Percentiles rank a stretch among this genome's conserved stretches.
These are phyloP conservation scores for Uromys caudimaculatus DNA, from an alignment of 2,797 vertebrate genomes.

Conservation along the genomic window DNA sequence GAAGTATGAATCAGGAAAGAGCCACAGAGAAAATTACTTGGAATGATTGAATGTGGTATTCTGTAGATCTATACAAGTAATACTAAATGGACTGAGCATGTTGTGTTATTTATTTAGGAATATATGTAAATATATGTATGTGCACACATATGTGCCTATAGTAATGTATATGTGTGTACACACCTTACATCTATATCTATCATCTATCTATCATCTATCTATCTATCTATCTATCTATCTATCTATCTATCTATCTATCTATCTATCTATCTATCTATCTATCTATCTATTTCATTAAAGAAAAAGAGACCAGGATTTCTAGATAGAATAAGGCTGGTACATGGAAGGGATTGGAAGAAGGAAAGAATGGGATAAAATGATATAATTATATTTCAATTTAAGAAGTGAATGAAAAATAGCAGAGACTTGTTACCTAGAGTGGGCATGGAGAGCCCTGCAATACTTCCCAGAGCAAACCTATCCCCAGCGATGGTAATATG, in stretches of 20 bases:
- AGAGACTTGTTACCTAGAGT: neutral
- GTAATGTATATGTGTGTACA: neutral
- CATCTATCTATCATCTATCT: neutral
- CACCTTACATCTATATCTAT: neutral
- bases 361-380: neutral
- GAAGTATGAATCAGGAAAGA: conserved; percentile 47
- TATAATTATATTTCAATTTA: neutral
- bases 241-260: neutral
- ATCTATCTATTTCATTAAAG: neutral
- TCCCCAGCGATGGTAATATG: neutral
- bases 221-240: neutral
- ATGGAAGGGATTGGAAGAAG: neutral
- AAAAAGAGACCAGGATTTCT: neutral
- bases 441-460: neutral
- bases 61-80: neutral
- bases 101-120: conserved; percentile 12
- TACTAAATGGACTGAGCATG: neutral
- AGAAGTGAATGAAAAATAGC: neutral
- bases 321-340: neutral
- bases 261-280: neutral
- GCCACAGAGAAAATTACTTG: conserved; percentile 37
- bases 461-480: neutral
- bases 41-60: conserved; percentile 36
- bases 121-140: neutral
- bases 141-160: neutral